These are phyloP conservation scores for Xiphorhynchus erythropygius DNA, from an alignment of 2,797 vertebrate genomes.

Conservation along the genomic window DNA sequence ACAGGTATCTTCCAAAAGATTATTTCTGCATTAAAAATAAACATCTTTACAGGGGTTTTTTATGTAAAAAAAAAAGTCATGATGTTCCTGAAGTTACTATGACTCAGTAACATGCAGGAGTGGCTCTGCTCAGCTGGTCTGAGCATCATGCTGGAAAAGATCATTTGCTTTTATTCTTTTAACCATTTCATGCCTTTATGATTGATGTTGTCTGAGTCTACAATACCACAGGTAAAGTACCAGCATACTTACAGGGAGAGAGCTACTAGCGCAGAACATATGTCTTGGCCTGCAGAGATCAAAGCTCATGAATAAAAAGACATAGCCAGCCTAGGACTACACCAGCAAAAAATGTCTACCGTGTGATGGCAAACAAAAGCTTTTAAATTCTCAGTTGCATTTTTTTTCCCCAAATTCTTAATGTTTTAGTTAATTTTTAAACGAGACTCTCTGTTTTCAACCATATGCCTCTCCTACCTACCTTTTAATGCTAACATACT, in stretches of 20 bases:
- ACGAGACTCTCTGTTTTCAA: neutral
- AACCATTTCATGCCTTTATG: neutral
- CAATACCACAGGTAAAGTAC: neutral
- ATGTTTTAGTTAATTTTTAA: neutral
- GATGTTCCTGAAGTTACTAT: neutral
- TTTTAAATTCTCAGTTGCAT: neutral
- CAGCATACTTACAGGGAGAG: neutral
- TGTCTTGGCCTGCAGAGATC: neutral
- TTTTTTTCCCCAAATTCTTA: neutral
- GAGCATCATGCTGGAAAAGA: neutral
- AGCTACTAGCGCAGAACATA: neutral
- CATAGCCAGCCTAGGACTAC: neutral
- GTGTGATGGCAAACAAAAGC: neutral
- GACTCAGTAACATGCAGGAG: neutral
- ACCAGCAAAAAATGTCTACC: neutral
- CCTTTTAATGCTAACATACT: neutral
- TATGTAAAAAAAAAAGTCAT: rapidly evolving
- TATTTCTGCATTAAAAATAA: neutral
- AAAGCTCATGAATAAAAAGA: neutral
- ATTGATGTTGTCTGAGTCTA: neutral
- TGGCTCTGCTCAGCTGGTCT: neutral
- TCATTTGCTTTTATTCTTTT: neutral
- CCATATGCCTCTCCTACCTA: neutral
- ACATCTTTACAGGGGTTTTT: rapidly evolving
- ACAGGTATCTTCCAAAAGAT: neutral